Evolutionary conservation across 2,797 vertebrate species (phyloP), one percentile per base, ranked within the genome.

Genomic region (Artibeus lituratus): DNA sequence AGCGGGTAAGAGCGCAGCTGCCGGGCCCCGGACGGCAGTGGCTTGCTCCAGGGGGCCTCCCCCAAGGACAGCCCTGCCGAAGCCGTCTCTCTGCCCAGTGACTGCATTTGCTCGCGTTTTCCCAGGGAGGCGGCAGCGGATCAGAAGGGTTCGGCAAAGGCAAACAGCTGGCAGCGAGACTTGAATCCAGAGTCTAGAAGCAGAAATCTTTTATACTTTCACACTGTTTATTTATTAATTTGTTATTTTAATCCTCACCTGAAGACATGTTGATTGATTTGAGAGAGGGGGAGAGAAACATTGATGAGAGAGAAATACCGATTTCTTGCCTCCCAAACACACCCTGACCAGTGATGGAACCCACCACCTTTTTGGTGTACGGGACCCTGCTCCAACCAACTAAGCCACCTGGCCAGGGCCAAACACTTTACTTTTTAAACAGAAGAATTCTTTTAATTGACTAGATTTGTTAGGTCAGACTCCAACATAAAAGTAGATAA

Each of bases 1-100:
- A 88, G 22, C 98, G 94, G 99, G 99, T 99, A 96, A 95, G 94
- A 65, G 12, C 49, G 39, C 3, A 3, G 10, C 69, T 1, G 0
- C 57, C 3, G 49, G 8, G 32, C 21, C 62, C 37, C 74, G 24
- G n/a, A 18, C 32, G 8, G 8, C 9, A 9, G n/a, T 14, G 69
- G 26, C 57, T 32, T 35, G 29, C 19, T 70, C 32, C 12, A 6
- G 7, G 7, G 49, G 53, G 35, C 26, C 4, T 32, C 29, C 69
- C 32, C n/a, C 35, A 4, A 12, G 55, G 10, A 0, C 65, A 74
- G 18, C 22, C 73, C 65, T 26, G 0, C 32, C 7, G 5, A 3
- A 0, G 1, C 12, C n/a, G 35, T 59, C 69, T 77, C 21, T 49
- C n/a, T 47, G 47, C 42, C 49, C 65, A 65, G 24, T 2, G 7